Evolutionary conservation across 92 coral and sea anemone species (phyloP), one percentile per base, ranked within the genome.

Genomic region (Metridium senile): DNA sequence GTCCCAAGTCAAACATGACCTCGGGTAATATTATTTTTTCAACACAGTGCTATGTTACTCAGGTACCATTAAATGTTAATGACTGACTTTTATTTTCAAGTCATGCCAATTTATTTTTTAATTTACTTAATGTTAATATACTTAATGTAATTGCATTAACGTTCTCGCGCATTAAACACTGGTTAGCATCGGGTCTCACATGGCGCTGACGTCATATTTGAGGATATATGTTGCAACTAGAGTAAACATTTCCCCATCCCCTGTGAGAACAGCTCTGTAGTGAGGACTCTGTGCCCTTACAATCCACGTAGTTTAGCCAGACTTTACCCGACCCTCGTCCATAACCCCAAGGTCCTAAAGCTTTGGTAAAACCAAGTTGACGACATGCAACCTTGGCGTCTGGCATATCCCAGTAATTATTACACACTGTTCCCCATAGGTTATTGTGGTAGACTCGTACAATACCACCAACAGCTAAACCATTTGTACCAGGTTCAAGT

Each of bases 301-400:
- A 68, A 2, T 26, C 52, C 74, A 68, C 32, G 30, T 26, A 23
- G 26, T 68, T 51, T 1, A 68, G 77, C 77, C 66, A 72, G 18
- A 72, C 59, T 54, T 20, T 35, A 9, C 79, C 79, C 23, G 30
- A 47, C 17, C 67, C 79, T 62, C 27, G 51, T 74, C 49, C 79
- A 58, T 23, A 9, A 16, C 22, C 20, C 49, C 16, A 6, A 26
- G 7, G 11, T 56, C 54, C 31, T 49, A 47, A 9, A 21, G 61
- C 75, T 26, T 27, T 49, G 19, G 18, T 27, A 49, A 43, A 70
- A 23, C 75, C 75, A 26, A 70, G 62, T 33, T 23, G 33, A 21
- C 33, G 52, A 13, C 75, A 70, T 23, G 35, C 62, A 47, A 70
- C 75, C 29, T 70, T 47, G 47, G 75, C 58, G 61, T 70, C 75